A percentile compares a stretch with the other conserved stretches of the same genome.
Conservation (phyloP, 2,113 vertebrate genomes). For the Albula glossodonta region DNA sequence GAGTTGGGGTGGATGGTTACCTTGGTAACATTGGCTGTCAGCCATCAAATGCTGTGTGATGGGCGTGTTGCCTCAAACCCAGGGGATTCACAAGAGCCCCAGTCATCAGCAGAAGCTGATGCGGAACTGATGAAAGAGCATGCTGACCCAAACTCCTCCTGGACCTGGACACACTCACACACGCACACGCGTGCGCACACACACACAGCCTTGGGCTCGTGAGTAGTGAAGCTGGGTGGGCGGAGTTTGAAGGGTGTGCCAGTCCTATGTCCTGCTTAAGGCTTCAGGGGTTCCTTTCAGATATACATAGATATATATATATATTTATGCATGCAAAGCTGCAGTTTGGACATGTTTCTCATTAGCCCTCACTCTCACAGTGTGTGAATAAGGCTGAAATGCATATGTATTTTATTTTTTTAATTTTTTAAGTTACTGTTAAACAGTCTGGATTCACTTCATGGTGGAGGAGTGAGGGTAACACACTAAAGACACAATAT, state of each 20-base stretch:
- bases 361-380: not conserved
- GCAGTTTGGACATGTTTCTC: not conserved
- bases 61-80: not conserved
- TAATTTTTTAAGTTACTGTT: not conserved
- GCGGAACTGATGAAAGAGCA: not conserved
- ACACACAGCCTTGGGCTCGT: not conserved
- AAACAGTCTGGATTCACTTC: not conserved
- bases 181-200: no score
- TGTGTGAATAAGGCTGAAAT: not conserved
- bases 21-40: not conserved
- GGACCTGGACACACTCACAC: no score
- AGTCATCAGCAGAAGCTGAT: not conserved
- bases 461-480: not conserved
- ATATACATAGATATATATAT: not conserved
- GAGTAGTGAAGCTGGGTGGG: not conserved
- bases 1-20: not conserved
- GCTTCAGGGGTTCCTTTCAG: not conserved
- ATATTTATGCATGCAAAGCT: not conserved
- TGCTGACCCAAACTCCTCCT: not conserved
- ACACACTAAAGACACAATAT: not conserved
- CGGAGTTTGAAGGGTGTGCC: not conserved
- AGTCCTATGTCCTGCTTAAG: not conserved
- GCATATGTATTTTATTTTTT: not conserved
- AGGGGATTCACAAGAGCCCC: not conserved
- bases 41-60: not conserved